Conservation (phyloP, 2,113 vertebrate genomes). For the Chaenocephalus aceratus region DNA sequence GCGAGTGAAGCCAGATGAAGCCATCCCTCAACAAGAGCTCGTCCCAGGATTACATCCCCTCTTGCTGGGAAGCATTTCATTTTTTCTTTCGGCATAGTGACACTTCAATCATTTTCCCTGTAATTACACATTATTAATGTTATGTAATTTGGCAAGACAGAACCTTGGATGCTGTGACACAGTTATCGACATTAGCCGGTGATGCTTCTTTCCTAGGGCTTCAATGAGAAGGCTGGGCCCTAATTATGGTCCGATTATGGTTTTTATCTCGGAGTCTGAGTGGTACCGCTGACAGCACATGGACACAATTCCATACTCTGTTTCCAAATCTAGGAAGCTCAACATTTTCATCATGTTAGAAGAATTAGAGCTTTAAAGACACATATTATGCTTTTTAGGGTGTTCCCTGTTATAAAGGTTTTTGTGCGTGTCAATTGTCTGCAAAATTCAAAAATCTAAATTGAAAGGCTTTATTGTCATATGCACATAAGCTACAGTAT, state of each 20-base stretch:
- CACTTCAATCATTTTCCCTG: constrained; percentile 75
- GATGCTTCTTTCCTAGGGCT: constrained; percentile 71
- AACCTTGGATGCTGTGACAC: constrained; percentile 68
- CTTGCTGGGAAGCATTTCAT: constrained; percentile 74
- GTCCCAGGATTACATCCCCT: constrained; percentile 50
- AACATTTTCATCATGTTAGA: constrained; percentile 21
- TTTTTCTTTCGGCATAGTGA: constrained; percentile 78
- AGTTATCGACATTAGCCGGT: constrained; percentile 78
- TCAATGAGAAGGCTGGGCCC: constrained; percentile 62
- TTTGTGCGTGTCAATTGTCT: too few relatives aligned
- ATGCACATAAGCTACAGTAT: too few relatives aligned
- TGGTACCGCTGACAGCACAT: constrained; percentile 34
- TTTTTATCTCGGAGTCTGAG: constrained; percentile 61
- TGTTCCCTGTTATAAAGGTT: too few relatives aligned
- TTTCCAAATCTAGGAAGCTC: constrained; percentile 20
- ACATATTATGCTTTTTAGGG: too few relatives aligned
- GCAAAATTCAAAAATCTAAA: too few relatives aligned
- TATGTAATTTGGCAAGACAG: constrained; percentile 75
- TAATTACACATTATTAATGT: constrained; percentile 84
- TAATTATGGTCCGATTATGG: constrained; percentile 80
- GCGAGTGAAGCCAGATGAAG: constrained; percentile 48
- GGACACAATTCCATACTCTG: constrained; percentile 16
- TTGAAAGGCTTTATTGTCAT: too few relatives aligned
- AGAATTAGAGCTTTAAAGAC: background rate
- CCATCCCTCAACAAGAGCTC: constrained; percentile 42